These are phyloP conservation scores for Dione vanillae DNA, from an alignment of 2,888 invertebrate species.

Conservation along the genomic window DNA sequence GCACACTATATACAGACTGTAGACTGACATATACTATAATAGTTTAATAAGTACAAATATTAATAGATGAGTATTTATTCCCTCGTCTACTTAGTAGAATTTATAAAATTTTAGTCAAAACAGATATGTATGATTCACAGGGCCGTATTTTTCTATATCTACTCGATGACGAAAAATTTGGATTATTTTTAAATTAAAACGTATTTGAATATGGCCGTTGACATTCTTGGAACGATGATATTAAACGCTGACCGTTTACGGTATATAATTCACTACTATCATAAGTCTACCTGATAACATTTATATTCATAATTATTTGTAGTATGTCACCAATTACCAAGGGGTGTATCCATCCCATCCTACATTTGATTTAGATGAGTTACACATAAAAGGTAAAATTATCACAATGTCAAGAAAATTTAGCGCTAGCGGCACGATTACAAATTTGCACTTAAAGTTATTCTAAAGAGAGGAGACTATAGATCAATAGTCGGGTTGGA, in stretches of 20 bases:
- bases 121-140: slow-evolving; percentile 2
- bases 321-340: too few relatives aligned
- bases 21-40: not conserved
- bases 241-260: too few relatives aligned
- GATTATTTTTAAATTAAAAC: not conserved
- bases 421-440: slow-evolving; percentile 23
- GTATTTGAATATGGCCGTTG: not conserved
- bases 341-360: too few relatives aligned
- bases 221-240: not conserved
- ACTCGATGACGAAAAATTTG: not conserved
- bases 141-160: not conserved
- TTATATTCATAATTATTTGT: not conserved
- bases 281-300: not conserved
- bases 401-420: slow-evolving; percentile 25
- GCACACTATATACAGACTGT: not conserved
- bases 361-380: not conserved
- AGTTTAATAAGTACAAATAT: not conserved
- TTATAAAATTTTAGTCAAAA: not conserved
- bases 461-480: slow-evolving; percentile 38
- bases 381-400: slow-evolving; percentile 29
- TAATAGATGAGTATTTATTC: not conserved
- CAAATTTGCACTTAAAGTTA: slow-evolving; percentile 38
- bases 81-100: not conserved
- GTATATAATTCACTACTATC: not conserved
- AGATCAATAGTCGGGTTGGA: slow-evolving; percentile 59